Base-by-base conservation (phyloP, 2,113 vertebrate species). In the Rhinichthys klamathensis region DNA sequence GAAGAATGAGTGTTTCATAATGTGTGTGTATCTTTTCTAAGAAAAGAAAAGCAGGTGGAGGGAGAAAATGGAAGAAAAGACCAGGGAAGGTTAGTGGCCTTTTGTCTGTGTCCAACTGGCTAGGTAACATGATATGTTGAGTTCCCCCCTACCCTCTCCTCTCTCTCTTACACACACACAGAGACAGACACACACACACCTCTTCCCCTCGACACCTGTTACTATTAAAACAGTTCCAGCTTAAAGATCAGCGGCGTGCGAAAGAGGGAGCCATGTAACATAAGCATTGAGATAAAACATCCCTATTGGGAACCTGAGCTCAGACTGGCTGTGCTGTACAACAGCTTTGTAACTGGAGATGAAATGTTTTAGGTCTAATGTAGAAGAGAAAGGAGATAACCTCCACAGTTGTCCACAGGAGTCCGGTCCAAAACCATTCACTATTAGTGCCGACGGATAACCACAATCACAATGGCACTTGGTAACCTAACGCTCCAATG, bases 181-280 rank as follows among this genome's bases (percentile, higher is more conserved):
- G 25, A 67, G 27, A 61, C 30, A 73, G 27, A n/a, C 4, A 23
- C 41, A 15, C n/a, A 69, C 67, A 83, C 80, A 51, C 30, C 92
- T 92, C 93, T 92, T 92, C 92, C 4, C 93, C 49, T 51, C 18
- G 18, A 83, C 93, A 94, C 90, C 94, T 94, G 91, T 94, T 93
- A 65, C 92, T 70, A 85, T 74, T 46, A 83, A 74, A 49, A 92
- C 86, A 89, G 93, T 0, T 93, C 92, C 87, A 81, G 56, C 32
- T 80, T 80, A 77, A 65, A 84, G 75, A 69, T 72, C 63, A 82
- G 49, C 44, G 30, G 85, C 3, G 32, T 72, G 65, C n/a, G 73
- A 60, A 41, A 83, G 80, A 46, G 58, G 79, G 38, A 73, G 35
- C 89, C 82, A 61, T 92, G 93, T 93, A 93, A 94, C 92, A 67